These are phyloP conservation scores for Sebastes hopkinsi DNA, from an alignment of 2,797 vertebrate species.

Conservation along the genomic window DNA sequence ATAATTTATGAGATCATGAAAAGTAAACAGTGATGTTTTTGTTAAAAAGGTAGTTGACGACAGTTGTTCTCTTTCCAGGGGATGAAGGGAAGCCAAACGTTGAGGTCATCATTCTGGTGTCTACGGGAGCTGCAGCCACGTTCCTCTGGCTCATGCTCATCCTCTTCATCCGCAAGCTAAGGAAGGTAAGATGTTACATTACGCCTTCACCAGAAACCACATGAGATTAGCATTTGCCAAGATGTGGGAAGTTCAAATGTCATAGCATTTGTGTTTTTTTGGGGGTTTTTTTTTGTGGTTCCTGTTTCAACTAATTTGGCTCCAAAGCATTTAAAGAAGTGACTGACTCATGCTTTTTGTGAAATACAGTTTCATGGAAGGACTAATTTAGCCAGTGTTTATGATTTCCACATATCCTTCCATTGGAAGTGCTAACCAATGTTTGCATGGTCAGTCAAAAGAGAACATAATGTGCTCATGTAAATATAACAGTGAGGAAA, in stretches of 20 bases:
- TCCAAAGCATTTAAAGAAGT: neutral
- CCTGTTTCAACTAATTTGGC: neutral
- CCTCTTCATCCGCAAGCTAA: constrained; percentile 92
- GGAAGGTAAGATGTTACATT: constrained; percentile 84
- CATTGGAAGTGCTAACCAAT: neutral
- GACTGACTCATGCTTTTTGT: constrained; percentile 11
- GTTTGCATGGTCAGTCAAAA: neutral
- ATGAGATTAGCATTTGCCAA: neutral
- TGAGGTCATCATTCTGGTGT: constrained; percentile 94
- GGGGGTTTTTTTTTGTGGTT: fast-evolving
- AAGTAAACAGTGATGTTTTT: neutral
- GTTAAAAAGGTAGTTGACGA: constrained; percentile 4
- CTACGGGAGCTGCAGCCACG: constrained; percentile 90
- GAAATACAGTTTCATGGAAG: constrained; percentile 24
- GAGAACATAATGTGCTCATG: constrained; percentile 28
- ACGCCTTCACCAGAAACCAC: neutral
- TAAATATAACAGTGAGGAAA: neutral
- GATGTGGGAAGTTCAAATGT: neutral
- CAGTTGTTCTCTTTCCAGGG: constrained; percentile 75
- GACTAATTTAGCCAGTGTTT: constrained; percentile 31
- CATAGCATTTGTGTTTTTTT: neutral
- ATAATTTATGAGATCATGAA: constrained; percentile 18
- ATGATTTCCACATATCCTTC: constrained; percentile 35
- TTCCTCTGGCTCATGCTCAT: constrained; percentile 97
- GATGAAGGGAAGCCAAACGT: constrained; percentile 90